Conservation (phyloP, 2,797 vertebrate genomes). For the Tragelaphus eurycerus region DNA sequence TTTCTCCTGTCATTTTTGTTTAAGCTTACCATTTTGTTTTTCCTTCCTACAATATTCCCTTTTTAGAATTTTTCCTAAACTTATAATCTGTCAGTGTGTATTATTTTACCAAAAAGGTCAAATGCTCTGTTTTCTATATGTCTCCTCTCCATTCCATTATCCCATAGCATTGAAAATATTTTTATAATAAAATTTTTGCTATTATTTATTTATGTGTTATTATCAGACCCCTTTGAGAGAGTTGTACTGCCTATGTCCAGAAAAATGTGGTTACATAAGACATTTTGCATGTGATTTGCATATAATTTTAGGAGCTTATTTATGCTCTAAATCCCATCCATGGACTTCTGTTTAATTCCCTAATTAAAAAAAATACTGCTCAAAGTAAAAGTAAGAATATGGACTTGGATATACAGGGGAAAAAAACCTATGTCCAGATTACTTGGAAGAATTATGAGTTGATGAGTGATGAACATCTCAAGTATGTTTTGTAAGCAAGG, state of each 20-base stretch:
- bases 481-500: neutral
- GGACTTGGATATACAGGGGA: neutral
- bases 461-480: neutral
- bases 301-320: neutral
- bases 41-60: neutral
- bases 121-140: neutral
- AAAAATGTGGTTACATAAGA: neutral
- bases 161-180: neutral
- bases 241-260: neutral
- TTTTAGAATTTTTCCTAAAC: neutral
- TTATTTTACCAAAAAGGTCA: neutral
- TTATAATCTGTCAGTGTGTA: neutral
- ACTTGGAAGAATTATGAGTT: neutral
- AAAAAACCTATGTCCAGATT: neutral
- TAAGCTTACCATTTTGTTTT: neutral
- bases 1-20: neutral
- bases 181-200: slow-evolving; percentile 15
- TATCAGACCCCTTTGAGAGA: neutral
- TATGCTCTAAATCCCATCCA: neutral
- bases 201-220: neutral
- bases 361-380: neutral
- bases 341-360: neutral
- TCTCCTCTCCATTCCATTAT: neutral
- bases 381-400: slow-evolving; percentile 14
- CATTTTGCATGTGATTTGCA: slow-evolving; percentile 8